Conservation (phyloP, 1,140 invertebrate species). For the Nasonia longicornis region DNA sequence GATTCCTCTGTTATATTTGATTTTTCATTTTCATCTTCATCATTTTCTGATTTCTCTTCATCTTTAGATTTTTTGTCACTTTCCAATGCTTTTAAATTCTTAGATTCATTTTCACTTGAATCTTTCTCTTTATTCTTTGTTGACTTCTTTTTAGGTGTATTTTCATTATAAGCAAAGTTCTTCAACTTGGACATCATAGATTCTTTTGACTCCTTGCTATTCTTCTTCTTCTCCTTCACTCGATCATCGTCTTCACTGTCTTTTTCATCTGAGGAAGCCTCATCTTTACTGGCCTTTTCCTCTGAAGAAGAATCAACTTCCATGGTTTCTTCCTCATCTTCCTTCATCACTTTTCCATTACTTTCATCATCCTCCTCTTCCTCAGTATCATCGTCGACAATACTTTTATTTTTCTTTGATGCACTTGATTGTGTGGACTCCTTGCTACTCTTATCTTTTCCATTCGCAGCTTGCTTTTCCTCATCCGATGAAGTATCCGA, state of each 20-base stretch:
- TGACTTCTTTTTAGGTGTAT: not conserved
- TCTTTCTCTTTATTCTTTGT: not conserved
- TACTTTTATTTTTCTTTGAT: conserved; percentile 13
- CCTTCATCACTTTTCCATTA: not conserved
- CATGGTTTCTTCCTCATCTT: not conserved
- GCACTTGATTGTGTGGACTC: not conserved
- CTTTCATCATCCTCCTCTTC: not conserved
- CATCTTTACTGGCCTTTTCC: not conserved
- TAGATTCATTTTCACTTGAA: not conserved
- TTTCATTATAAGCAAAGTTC: conserved; percentile 7
- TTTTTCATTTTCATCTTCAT: conserved; percentile 30
- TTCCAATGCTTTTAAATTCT: conserved; percentile 41
- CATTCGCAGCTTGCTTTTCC: not conserved
- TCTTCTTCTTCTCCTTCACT: not conserved
- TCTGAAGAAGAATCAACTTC: not conserved
- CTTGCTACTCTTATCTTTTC: conserved; percentile 22
- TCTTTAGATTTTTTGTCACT: conserved; percentile 38
- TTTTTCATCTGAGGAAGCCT: not conserved
- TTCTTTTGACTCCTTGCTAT: not conserved
- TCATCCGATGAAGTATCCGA: conserved; percentile 42
- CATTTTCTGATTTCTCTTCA: conserved; percentile 42
- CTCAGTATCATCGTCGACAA: not conserved
- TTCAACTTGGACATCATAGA: conserved; percentile 15
- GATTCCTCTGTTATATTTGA: conserved; percentile 31
- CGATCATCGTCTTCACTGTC: not conserved